Conservation (phyloP, 2,888 invertebrate genomes). For the Argyra leucocephala region DNA sequence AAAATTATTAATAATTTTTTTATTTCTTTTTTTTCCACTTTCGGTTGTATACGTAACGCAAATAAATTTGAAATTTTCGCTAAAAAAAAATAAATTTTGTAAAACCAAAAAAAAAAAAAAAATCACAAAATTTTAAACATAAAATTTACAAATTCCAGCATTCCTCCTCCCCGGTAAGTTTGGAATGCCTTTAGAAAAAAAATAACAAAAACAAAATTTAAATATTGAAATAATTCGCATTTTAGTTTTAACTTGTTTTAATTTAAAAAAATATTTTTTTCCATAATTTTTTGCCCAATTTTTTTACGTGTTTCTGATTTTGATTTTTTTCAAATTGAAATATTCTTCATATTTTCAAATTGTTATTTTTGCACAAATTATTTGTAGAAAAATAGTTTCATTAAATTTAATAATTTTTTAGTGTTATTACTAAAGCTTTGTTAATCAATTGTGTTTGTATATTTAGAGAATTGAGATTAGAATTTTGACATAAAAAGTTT, state of each 20-base stretch:
- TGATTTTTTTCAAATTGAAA: slow-evolving; percentile 16
- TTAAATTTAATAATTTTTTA: too few species aligned
- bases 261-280: too few species aligned
- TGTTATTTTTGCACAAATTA: too few species aligned
- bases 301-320: slow-evolving; percentile 24
- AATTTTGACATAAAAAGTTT: slow-evolving; percentile 27
- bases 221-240: slow-evolving; percentile 16
- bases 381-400: too few species aligned
- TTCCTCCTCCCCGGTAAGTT: slow-evolving; percentile 64
- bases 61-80: slow-evolving; percentile 16
- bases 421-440: too few species aligned
- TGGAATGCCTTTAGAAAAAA: slow-evolving; percentile 36
- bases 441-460: slow-evolving; percentile 16
- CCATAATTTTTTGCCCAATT: slow-evolving; percentile 24
- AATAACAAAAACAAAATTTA: neutral
- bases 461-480: slow-evolving; percentile 9
- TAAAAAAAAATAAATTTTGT: neutral
- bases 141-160: slow-evolving; percentile 41
- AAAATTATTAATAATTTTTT: neutral
- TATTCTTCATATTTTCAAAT: too few species aligned
- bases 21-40: slow-evolving; percentile 15
- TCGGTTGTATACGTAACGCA: slow-evolving; percentile 9
- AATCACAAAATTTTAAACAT: slow-evolving; percentile 14
- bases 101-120: slow-evolving; percentile 22
- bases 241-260: too few species aligned